Evolutionary conservation across 2,113 vertebrate species (phyloP).

Genomic region (Elanus axillaris): DNA sequence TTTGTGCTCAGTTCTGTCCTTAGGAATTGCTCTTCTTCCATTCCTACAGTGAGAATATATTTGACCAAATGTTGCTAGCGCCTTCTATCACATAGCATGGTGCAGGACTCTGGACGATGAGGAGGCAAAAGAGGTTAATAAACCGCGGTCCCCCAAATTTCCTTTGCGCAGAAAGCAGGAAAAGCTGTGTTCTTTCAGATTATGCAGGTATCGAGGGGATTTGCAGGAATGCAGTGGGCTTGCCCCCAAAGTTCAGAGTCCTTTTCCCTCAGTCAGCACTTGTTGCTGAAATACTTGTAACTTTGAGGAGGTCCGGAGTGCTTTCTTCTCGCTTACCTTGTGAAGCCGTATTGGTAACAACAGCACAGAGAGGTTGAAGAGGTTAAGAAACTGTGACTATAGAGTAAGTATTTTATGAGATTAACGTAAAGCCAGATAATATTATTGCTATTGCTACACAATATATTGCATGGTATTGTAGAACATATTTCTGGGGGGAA

Average conservation of each 20-base stretch:
- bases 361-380: neutral
- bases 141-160: neutral
- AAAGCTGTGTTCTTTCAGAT: neutral
- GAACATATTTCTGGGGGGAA: neutral
- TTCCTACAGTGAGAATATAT: neutral
- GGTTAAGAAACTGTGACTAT: neutral
- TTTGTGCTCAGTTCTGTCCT: neutral
- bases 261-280: neutral
- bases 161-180: neutral
- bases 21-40: neutral
- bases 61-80: neutral
- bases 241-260: neutral
- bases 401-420: neutral
- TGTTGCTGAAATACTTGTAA: neutral
- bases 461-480: neutral
- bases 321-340: neutral
- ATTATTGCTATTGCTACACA: neutral
- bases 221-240: neutral
- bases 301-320: neutral
- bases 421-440: neutral
- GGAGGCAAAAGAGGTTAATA: neutral
- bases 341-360: neutral
- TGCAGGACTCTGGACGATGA: neutral
- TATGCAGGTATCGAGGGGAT: neutral
- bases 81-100: neutral